Evolutionary conservation across 1,140 invertebrate species (phyloP), one percentile per base, ranked within the genome.

Genomic region (Drusus annulatus): DNA sequence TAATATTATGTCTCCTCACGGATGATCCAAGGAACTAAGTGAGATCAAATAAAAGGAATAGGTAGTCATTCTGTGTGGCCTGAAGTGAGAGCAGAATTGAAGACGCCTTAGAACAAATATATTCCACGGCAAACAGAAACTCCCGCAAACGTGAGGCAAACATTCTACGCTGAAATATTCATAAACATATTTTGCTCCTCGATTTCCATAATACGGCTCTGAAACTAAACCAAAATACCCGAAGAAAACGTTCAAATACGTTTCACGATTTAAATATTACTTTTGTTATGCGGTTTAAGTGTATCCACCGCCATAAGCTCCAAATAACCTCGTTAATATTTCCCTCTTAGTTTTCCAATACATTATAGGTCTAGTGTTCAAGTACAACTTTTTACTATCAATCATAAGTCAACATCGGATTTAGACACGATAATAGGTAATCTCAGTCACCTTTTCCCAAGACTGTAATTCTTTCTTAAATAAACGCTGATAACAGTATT

Each of bases 81-180:
- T 60, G 19, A 52, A 52, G 45, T 16, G 21, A 23, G 45, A 25
- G 23, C 13, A 16, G 21, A 71, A 51, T 25, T 54, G 68, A 71
- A 71, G 68, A 71, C 50, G 68, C 50, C 68, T 10, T 21, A 71
- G 21, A 71, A 71, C 68, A 71, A 71, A 71, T 71, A 71, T 71
- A 71, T 71, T 71, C 68, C 68, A 71, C 54, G 19, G 17, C 68
- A 71, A 71, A 71, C 68, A 71, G 68, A 71, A 71, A 71, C 68
- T 54, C 50, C 50, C 51, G 68, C 36, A 71, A 71, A 71, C 68
- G 68, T 23, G 21, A 71, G 68, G 31, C 45, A 71, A 71, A 71
- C 52, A 71, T 71, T 71, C 45, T 71, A 0, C 17, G 17, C 50
- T 54, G 50, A 71, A 71, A 71, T 71, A 71, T 71, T 71, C 68